Evolutionary conservation across 2,888 invertebrate genomes (phyloP).

Genomic region (Unio pictorum): DNA sequence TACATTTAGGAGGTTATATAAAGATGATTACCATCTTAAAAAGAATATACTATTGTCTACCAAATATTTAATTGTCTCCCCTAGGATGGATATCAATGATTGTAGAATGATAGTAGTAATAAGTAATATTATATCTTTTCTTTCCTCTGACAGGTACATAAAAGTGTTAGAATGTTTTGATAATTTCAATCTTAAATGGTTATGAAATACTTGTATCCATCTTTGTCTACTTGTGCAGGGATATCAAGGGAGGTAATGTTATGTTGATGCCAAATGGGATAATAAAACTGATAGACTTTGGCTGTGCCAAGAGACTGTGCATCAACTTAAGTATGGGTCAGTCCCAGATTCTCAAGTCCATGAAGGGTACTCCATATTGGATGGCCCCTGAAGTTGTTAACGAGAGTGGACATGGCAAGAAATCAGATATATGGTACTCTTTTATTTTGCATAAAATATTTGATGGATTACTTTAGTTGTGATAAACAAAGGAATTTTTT

Average conservation of each 20-base stretch:
- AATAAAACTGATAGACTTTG: conserved; percentile 72
- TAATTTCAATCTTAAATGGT: not conserved
- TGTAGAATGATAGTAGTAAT: too few species aligned
- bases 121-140: not conserved
- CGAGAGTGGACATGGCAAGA: conserved; percentile 71
- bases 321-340: conserved; percentile 66
- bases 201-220: not conserved
- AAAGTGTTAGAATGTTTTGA: not conserved
- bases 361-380: conserved; percentile 72
- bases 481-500: not conserved
- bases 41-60: too few species aligned
- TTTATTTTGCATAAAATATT: not conserved
- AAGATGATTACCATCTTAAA: too few species aligned
- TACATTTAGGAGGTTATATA: too few species aligned
- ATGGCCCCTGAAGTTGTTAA: conserved; percentile 72
- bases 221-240: conserved; percentile 50
- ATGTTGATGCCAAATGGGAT: conserved; percentile 71
- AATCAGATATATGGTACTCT: conserved; percentile 71
- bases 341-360: conserved; percentile 68
- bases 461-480: not conserved
- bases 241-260: conserved; percentile 72
- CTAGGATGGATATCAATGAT: too few species aligned
- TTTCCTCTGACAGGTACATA: not conserved
- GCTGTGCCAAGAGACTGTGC: conserved; percentile 71
- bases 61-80: too few species aligned